Evolutionary conservation across 92 coral and sea anemone genomes (phyloP), one percentile per base, ranked within the genome.

Genomic region (Heliopora coerulea): DNA sequence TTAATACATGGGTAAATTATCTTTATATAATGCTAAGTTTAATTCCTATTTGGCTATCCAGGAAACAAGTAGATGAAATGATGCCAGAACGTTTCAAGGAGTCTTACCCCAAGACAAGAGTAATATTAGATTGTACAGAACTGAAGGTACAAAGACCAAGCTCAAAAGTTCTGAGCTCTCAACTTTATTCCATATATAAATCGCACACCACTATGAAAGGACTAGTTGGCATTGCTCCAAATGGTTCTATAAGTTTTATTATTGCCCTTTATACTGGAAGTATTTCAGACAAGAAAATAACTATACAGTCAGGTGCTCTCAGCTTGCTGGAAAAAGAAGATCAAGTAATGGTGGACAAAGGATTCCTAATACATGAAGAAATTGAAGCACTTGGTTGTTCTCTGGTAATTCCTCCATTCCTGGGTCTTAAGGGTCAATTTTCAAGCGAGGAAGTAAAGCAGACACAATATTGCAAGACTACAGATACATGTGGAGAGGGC

Each of bases 391-490:
- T 81, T 84, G 30, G 41, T 84, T 65, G 65, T 59, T 62, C 84
- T 84, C 49, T 40, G 72, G 54, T n/a, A n/a, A n/a, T 34, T 84
- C 42, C 42, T 4, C 42, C 42, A 4, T 37, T 37, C 11, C 11
- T 37, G 11, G 11, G 11, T 4, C 4, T 37, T 4, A 37, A 37
- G 6, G 11, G 11, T 11, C 42, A 37, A 37, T 4, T 37, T 4
- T 37, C 6, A 4, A 4, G 6, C 11, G 42, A 4, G 11, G 54
- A 80, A 79, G 32, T 21, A 44, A 44, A n/a, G 60, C 19, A 76
- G 82, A 39, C 86, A 82, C 56, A 78, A 78, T 41, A 83, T 78
- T 49, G 83, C 87, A 20, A 41, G 78, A 8, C 77, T 79, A 31
- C 48, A 67, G 49, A 67, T 77, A 18, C 84, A 60, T 14, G 84